phyloP scores from a whole-genome alignment of 2,888 invertebrate species.

The Neoitamus cyanurus region DNA sequence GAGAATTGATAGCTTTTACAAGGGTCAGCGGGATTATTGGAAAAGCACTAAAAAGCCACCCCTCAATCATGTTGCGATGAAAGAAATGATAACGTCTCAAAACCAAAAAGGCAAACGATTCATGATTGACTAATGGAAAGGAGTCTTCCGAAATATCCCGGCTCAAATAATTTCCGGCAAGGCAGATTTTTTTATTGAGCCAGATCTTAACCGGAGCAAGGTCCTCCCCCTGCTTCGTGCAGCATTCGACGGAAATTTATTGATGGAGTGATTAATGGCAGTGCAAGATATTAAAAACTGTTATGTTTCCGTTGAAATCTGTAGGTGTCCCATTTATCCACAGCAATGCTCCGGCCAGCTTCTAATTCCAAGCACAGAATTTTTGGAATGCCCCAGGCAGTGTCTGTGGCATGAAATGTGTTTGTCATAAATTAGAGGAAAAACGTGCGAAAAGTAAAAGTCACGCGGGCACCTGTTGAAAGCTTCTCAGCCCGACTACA shows the following conservation, averaged over 20 bases:
- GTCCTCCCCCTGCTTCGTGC: neutral
- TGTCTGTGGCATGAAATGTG: neutral
- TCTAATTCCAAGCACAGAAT: neutral
- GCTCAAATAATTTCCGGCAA: neutral
- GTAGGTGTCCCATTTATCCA: neutral
- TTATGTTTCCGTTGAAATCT: neutral
- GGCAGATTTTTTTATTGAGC: neutral
- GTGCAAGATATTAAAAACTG: neutral
- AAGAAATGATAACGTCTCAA: neutral
- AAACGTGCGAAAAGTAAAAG: slow-evolving; percentile 11
- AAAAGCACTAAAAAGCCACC: neutral
- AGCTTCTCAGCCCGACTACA: neutral
- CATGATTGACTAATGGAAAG: neutral
- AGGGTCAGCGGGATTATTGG: neutral
- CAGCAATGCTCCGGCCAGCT: neutral
- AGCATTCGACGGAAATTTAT: neutral
- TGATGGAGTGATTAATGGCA: neutral
- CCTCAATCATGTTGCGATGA: neutral
- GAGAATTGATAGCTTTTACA: neutral
- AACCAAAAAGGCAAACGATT: neutral
- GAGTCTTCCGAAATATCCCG: neutral
- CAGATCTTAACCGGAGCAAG: neutral
- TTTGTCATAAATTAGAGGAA: slow-evolving; percentile 5
- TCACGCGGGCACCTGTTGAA: slow-evolving; percentile 27
- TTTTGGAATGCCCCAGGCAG: neutral